Percentiles rank a stretch among this genome's conserved stretches.
phyloP scores from a whole-genome alignment of 2,797 vertebrate species.

The Sorex maritimensis region DNA sequence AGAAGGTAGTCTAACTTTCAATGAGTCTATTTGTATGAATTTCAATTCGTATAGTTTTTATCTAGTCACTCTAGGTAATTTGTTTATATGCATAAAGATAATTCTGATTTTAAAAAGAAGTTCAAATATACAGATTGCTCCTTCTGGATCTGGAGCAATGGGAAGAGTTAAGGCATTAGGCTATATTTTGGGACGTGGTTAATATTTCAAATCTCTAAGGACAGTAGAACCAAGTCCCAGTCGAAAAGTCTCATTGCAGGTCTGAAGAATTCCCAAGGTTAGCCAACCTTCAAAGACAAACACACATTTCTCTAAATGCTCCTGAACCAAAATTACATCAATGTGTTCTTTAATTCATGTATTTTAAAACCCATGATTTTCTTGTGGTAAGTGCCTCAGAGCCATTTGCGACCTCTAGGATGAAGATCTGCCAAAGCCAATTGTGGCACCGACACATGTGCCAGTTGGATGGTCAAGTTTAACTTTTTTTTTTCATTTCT shows the following conservation, averaged over 20 bases:
- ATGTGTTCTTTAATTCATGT: constrained; percentile 88
- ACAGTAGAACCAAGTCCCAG: constrained; percentile 18
- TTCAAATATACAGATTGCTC: neutral
- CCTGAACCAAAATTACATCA: constrained; percentile 88
- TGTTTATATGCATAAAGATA: neutral
- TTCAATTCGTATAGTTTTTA: neutral
- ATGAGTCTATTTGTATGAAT: neutral
- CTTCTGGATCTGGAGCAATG: neutral
- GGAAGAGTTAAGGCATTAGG: neutral
- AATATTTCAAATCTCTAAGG: constrained; percentile 33
- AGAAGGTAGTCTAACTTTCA: constrained; percentile 38
- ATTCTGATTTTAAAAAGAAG: constrained; percentile 59
- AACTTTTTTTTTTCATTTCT: constrained; percentile 76
- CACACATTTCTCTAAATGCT: constrained; percentile 80
- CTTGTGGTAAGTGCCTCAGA: constrained; percentile 88
- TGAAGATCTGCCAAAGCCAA: constrained; percentile 86
- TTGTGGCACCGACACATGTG: constrained; percentile 81
- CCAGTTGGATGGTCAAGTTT: constrained; percentile 84
- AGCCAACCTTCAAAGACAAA: constrained; percentile 80
- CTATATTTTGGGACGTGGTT: neutral
- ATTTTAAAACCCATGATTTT: constrained; percentile 91
- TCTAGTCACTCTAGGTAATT: neutral
- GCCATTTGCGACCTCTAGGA: constrained; percentile 83
- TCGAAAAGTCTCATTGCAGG: constrained; percentile 59
- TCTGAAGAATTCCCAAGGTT: constrained; percentile 78